phyloP scores from a whole-genome alignment of 2,113 vertebrate genomes.

The Mormyrus iriodes region DNA sequence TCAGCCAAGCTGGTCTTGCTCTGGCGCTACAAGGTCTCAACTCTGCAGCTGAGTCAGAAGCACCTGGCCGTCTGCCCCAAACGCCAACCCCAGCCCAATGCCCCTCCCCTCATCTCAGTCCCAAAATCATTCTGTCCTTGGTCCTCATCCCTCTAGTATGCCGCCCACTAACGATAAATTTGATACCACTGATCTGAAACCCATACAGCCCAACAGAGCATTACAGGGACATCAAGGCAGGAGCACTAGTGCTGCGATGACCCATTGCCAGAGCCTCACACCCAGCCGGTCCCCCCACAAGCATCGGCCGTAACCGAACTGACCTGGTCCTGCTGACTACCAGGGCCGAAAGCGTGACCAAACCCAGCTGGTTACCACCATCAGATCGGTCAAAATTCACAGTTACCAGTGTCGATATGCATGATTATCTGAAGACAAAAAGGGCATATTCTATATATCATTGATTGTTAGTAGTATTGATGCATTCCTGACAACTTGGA shows the following conservation, averaged over 20 bases:
- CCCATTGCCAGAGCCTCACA: neutral
- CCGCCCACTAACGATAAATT: neutral
- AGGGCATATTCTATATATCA: too few relatives aligned
- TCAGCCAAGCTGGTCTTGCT: neutral
- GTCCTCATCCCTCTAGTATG: neutral
- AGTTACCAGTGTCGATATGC: too few relatives aligned
- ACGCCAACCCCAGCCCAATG: neutral
- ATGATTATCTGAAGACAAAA: too few relatives aligned
- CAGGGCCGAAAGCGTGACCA: too few relatives aligned
- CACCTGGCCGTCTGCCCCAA: neutral
- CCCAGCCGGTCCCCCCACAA: neutral
- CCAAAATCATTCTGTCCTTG: neutral
- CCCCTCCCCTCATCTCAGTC: neutral
- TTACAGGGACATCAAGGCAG: too few relatives aligned
- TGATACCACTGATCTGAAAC: neutral
- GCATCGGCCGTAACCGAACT: neutral
- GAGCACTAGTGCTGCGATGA: neutral
- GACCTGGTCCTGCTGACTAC: too few relatives aligned
- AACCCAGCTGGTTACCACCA: too few relatives aligned
- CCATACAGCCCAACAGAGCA: neutral
- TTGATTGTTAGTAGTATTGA: too few relatives aligned
- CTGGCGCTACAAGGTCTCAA: neutral
- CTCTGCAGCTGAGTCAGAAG: neutral
- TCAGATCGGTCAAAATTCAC: too few relatives aligned
- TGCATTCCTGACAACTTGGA: too few relatives aligned